phyloP scores from a whole-genome alignment of 2,113 vertebrate genomes.

The Pao palembangensis region DNA sequence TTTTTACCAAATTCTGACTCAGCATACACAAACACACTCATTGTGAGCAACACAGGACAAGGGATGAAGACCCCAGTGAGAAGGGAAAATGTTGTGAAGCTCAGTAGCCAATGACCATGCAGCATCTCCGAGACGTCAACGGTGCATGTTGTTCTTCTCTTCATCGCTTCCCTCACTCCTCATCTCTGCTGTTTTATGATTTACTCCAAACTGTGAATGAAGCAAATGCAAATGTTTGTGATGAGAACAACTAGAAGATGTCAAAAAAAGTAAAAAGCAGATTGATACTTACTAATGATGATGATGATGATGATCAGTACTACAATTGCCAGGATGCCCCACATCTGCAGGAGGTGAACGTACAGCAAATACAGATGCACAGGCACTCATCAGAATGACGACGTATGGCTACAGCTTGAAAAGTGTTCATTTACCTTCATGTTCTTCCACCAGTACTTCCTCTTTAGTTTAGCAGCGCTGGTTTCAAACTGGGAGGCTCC shows the following conservation, averaged over 20 bases:
- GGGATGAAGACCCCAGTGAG: constrained; percentile 40
- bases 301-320: constrained; percentile 85
- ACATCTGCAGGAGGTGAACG: constrained; percentile 81
- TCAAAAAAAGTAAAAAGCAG: background rate
- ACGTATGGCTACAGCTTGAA: background rate
- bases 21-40: background rate
- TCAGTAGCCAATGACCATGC: constrained; percentile 42
- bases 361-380: background rate
- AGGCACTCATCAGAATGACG: background rate
- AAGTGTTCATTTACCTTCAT: constrained; percentile 74
- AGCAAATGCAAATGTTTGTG: background rate
- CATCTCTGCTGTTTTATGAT: constrained; percentile 43
- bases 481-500: constrained; percentile 97
- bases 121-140: constrained; percentile 25
- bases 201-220: constrained; percentile 65
- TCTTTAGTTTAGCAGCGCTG: constrained; percentile 89
- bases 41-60: constrained; percentile 37
- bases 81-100: constrained; percentile 30
- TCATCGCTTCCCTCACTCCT: constrained; percentile 32
- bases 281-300: constrained; percentile 85
- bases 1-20: background rate
- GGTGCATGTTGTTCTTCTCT: constrained; percentile 27
- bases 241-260: background rate
- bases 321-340: constrained; percentile 90
- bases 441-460: constrained; percentile 90